Evolutionary conservation across 2,797 vertebrate species (phyloP).

Genomic region (Spondyliosoma cantharus): DNA sequence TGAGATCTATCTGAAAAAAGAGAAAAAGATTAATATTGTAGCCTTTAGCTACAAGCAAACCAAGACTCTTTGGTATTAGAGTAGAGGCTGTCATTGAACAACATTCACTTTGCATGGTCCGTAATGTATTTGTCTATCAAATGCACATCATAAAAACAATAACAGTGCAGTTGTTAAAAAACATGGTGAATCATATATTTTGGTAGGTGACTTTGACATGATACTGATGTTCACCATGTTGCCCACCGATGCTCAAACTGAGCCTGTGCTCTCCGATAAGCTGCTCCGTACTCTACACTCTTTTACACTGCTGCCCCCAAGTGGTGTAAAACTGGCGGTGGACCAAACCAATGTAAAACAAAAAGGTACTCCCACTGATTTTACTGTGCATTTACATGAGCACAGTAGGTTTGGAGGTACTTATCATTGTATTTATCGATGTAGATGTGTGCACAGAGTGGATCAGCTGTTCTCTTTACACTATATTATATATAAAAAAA

Average conservation of each 20-base stretch:
- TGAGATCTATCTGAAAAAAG: background rate
- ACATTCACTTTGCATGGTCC: background rate
- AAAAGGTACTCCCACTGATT: background rate
- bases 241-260: background rate
- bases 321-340: constrained; percentile 56
- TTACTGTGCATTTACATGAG: background rate
- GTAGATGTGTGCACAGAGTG: background rate
- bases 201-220: background rate
- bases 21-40: too few relatives aligned
- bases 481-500: too few relatives aligned
- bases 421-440: background rate
- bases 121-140: background rate
- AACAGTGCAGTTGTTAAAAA: background rate
- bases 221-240: background rate
- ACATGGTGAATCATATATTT: background rate
- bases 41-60: too few relatives aligned
- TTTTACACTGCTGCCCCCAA: constrained; percentile 65
- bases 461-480: background rate
- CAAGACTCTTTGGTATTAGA: too few relatives aligned
- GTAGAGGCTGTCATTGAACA: background rate
- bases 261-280: background rate
- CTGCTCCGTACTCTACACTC: background rate
- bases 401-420: background rate
- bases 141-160: background rate
- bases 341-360: background rate